These are phyloP conservation scores for Labia minor DNA, from an alignment of 2,888 invertebrate species.

Conservation along the genomic window DNA sequence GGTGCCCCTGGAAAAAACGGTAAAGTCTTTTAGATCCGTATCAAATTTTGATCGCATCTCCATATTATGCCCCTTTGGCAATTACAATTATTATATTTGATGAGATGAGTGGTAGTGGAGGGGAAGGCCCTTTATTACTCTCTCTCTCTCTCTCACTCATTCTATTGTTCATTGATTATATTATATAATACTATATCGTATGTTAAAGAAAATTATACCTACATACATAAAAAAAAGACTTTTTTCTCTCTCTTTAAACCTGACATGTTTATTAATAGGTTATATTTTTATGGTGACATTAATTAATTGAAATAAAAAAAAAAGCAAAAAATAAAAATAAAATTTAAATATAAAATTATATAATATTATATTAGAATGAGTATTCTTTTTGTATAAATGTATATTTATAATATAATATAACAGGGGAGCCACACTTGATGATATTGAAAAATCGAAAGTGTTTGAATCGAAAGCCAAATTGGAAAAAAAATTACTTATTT, in stretches of 20 bases:
- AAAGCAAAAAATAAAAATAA: not conserved
- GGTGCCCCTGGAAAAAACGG: too few species aligned
- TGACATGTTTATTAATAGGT: not conserved
- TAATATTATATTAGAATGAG: too few species aligned
- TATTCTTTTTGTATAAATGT: too few species aligned
- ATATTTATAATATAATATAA: too few species aligned
- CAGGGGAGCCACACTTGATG: too few species aligned
- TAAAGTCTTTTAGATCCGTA: not conserved
- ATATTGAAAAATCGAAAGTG: too few species aligned
- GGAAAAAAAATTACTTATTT: too few species aligned
- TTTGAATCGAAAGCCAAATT: too few species aligned
- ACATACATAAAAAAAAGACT: not conserved
- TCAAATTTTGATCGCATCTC: conserved; percentile 13
- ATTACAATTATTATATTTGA: conserved; percentile 13
- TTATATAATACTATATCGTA: not conserved
- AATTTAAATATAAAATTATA: too few species aligned
- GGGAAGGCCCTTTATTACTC: too few species aligned
- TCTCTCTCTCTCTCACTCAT: not conserved
- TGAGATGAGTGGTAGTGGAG: not conserved
- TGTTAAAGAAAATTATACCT: not conserved
- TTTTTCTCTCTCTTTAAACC: not conserved
- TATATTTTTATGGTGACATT: not conserved
- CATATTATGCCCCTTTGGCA: conserved; percentile 1
- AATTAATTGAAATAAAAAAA: not conserved
- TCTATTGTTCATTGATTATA: conserved; percentile 13